Evolutionary conservation across 2,888 invertebrate species (phyloP).

Genomic region (Parapristionchus giblindavisi): DNA sequence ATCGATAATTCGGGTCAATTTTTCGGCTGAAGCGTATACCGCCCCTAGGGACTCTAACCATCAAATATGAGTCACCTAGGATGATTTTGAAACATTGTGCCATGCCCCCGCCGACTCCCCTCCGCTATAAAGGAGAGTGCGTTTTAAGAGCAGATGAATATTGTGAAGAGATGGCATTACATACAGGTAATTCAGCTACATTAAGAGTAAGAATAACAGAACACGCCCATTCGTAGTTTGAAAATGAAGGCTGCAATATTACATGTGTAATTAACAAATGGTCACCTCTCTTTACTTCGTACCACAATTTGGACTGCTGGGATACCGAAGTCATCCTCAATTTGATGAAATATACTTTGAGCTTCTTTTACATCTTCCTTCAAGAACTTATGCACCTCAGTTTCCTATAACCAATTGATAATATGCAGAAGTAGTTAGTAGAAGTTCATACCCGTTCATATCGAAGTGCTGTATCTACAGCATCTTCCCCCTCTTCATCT

Average conservation of each 20-base stretch:
- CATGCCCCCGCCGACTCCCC: too few species aligned
- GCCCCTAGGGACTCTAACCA: too few species aligned
- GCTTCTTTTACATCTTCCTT: slow-evolving; percentile 5
- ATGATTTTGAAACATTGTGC: too few species aligned
- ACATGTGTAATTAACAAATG: too few species aligned
- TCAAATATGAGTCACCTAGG: too few species aligned
- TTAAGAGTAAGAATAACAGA: slow-evolving; percentile 14
- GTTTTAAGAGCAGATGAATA: too few species aligned
- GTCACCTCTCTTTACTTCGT: too few species aligned
- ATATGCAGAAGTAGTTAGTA: background rate
- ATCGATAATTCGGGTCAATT: too few species aligned
- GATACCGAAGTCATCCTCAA: background rate
- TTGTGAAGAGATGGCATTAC: too few species aligned
- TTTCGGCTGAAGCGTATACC: too few species aligned
- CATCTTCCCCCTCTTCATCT: background rate
- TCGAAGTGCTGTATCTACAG: background rate
- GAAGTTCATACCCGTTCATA: background rate
- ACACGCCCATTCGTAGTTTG: background rate
- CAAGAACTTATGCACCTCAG: background rate
- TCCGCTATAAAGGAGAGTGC: too few species aligned
- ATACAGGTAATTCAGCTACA: background rate
- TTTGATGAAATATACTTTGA: background rate
- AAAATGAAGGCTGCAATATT: background rate
- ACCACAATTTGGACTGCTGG: background rate
- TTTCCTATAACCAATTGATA: too few species aligned